Conservation (phyloP, 2,888 invertebrate genomes). For the Romanomermis culicivorax region DNA sequence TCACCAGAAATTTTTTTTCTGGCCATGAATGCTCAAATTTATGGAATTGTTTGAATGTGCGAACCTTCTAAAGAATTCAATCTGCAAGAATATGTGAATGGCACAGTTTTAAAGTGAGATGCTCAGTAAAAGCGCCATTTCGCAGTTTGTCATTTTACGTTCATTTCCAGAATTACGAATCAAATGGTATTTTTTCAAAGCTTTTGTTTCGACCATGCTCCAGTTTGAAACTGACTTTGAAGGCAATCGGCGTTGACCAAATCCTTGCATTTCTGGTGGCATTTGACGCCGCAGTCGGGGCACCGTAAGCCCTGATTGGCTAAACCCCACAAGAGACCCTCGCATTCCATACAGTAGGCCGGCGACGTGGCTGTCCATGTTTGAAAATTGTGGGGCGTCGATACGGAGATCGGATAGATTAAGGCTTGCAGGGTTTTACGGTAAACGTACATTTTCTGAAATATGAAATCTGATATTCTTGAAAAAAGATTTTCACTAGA, state of each 20-base stretch:
- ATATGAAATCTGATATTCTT: conserved; percentile 2
- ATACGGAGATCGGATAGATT: conserved; percentile 96
- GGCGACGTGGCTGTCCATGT: conserved; percentile 97
- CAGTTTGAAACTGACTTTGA: conserved; percentile 60
- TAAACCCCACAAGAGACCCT: conserved; percentile 94
- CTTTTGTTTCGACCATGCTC: too few relatives aligned
- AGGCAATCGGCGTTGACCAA: conserved; percentile 95
- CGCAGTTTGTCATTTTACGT: too few relatives aligned
- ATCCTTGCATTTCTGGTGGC: conserved; percentile 99
- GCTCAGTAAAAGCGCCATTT: too few relatives aligned
- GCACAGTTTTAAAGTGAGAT: too few relatives aligned
- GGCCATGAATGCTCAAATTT: too few relatives aligned
- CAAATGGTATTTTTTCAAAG: too few relatives aligned
- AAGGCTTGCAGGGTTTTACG: conserved; percentile 96
- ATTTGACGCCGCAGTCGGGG: conserved; percentile 96
- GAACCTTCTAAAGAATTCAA: too few relatives aligned
- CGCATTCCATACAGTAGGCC: conserved; percentile 98
- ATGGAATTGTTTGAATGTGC: too few relatives aligned
- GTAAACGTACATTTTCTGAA: conserved; percentile 98
- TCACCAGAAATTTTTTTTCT: too few relatives aligned
- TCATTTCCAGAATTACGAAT: too few relatives aligned
- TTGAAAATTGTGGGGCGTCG: conserved; percentile 96
- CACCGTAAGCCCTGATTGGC: conserved; percentile 80
- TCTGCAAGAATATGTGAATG: too few relatives aligned
- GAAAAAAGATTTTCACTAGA: background rate